phyloP scores from a whole-genome alignment of 2,113 vertebrate genomes.

The Chinchilla lanigera region DNA sequence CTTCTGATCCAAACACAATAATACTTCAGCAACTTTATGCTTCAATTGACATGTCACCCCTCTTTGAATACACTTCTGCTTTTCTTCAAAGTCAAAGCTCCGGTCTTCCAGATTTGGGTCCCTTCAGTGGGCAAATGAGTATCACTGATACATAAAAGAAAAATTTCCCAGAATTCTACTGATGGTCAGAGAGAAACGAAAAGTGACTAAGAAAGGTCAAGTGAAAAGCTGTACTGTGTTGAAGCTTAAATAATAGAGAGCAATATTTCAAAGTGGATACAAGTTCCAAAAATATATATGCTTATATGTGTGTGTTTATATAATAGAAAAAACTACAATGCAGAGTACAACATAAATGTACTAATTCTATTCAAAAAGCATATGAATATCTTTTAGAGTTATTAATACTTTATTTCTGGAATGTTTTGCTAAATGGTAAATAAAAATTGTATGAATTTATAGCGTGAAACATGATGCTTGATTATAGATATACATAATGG shows the following conservation, averaged over 20 bases:
- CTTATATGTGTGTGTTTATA: neutral
- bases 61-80: neutral
- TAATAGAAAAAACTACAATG: neutral
- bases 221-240: neutral
- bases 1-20: conserved; percentile 26
- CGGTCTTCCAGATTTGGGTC: neutral
- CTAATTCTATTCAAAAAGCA: neutral
- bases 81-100: conserved; percentile 21
- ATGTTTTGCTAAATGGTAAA: neutral
- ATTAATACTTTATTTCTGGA: neutral
- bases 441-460: neutral
- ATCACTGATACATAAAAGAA: neutral
- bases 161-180: neutral
- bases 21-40: neutral
- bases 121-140: neutral
- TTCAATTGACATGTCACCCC: neutral
- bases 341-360: neutral
- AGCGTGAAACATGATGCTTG: neutral
- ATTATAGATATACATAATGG: neutral
- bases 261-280: neutral
- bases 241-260: neutral
- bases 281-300: neutral
- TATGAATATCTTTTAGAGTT: neutral
- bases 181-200: neutral
- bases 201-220: neutral